Conservation (phyloP, 2,888 invertebrate genomes). For the Caenorhabditis sp. region DNA sequence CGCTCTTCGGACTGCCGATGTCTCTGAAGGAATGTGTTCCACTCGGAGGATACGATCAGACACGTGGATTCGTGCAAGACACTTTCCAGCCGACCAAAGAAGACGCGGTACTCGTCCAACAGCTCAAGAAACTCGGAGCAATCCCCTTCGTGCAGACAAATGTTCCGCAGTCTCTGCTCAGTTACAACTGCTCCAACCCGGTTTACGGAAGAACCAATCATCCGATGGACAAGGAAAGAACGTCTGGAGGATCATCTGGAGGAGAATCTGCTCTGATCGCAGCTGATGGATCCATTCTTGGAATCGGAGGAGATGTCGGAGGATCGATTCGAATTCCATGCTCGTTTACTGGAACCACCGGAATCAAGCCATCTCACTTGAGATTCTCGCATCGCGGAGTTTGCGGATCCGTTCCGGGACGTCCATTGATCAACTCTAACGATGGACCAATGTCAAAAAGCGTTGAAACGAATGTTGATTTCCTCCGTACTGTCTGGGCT, state of each 20-base stretch:
- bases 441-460: slow-evolving; percentile 77
- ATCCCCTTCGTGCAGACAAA: slow-evolving; percentile 85
- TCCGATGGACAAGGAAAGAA: slow-evolving; percentile 61
- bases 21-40: slow-evolving; percentile 78
- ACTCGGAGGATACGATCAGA: slow-evolving; percentile 77
- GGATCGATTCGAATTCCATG: slow-evolving; percentile 85
- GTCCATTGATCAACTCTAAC: slow-evolving; percentile 77
- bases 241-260: slow-evolving; percentile 72
- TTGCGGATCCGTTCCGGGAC: slow-evolving; percentile 75
- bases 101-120: slow-evolving; percentile 72
- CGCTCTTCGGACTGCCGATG: slow-evolving; percentile 79
- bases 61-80: slow-evolving; percentile 82
- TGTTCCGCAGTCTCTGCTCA: slow-evolving; percentile 83
- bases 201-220: slow-evolving; percentile 82
- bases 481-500: slow-evolving; percentile 69
- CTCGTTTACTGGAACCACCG: slow-evolving; percentile 84
- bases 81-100: slow-evolving; percentile 71
- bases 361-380: slow-evolving; percentile 80
- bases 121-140: slow-evolving; percentile 80
- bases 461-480: slow-evolving; percentile 71
- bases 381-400: slow-evolving; percentile 74
- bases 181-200: slow-evolving; percentile 83
- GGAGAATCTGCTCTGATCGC: slow-evolving; percentile 83
- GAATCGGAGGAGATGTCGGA: slow-evolving; percentile 84
- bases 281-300: slow-evolving; percentile 72